Base-by-base conservation (phyloP, 2,113 vertebrate species). In the Columba janthina region DNA sequence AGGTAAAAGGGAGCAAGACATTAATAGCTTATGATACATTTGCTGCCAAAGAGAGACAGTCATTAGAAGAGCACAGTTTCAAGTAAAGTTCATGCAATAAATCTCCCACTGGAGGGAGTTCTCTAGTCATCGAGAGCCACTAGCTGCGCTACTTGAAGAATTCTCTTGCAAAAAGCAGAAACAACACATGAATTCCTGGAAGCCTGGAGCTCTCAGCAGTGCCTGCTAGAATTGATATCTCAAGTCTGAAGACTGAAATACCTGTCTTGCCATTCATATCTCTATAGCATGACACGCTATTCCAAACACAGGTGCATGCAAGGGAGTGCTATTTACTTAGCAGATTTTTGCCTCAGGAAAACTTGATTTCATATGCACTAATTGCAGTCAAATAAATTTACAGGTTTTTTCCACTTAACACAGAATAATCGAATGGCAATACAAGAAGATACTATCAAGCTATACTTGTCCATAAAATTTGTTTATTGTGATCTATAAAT, bases 21-120 rank as follows among this genome's bases (percentile, higher is more conserved):
- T 65, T 62, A 88, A 65, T 71, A 83, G 78, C 8, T 65, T 70
- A 32, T 29, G 71, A 69, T 71, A n/a, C 32, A 61, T 96, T 78
- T 92, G 74, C 70, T 88, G 76, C 56, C 84, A 44, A 58, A 60
- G 38, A 42, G n/a, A 90, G 36, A 75, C 18, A 50, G 26, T 69
- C 60, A 15, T 56, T 29, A 46, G 57, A 40, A 78, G 32, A 74
- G n/a, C 22, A 48, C 1, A 46, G 32, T 71, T 96, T 83, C 65
- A 62, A 80, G 48, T 0, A 83, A 67, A 91, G 91, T 83, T 86
- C 90, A 94, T 79, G 70, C 66, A 94, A 79, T 92, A 93, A 77
- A 91, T 93, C 81, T 96, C 50, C 94, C 97, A 93, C 97, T 96
- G 90, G 97, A 95, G 97, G 97, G 97, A 95, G 95, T 84, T 94